Base-by-base conservation (phyloP, 2,888 invertebrate genomes). In the Schizotus pectinicornis region DNA sequence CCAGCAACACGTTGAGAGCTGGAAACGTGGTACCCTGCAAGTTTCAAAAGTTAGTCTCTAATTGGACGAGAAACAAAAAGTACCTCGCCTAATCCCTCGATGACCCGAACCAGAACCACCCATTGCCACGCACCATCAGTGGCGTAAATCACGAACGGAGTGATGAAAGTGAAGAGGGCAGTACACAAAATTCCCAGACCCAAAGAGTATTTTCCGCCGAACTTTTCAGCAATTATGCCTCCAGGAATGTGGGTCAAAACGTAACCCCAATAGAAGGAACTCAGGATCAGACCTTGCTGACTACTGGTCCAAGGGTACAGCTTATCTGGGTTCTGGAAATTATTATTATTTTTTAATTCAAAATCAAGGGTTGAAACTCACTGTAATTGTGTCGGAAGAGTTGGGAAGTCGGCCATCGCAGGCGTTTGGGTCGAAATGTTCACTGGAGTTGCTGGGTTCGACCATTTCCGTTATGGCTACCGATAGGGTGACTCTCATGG, bases 231-330 rank as follows among this genome's bases (percentile, higher is more conserved):
- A 36, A 94, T 75, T 53, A 90, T 82, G 47, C 92, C 94, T 37
- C 93, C 94, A 0, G 94, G 94, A 34, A 94, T 78, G 72, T 93
- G 93, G 0, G 92, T 92, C 0, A 91, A 56, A 1, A 93, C 88
- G 78, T 94, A 94, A 1, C 93, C 93, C 82, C 91, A 92, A 80
- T 92, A 94, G 78, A 94, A 94, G 0, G 91, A 86, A 42, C 91
- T 90, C 1, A 93, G 81, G 38, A 93, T 90, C 33, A 90, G 78
- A 0, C 93, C 92, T 79, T 91, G 89, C 7, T 86, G 83, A 59
- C 84, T 80, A 72, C 88, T 86, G 39, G 84, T 83, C 91, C 91
- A 91, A n/a, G 63, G 64, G 49, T 71, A 71, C 2, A 69, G 38
- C 12, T 56, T 52, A 8, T 56, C 46, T 0, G 56, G 47, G 30